Conservation (phyloP, 2,113 vertebrate genomes). For the Athene noctua region DNA sequence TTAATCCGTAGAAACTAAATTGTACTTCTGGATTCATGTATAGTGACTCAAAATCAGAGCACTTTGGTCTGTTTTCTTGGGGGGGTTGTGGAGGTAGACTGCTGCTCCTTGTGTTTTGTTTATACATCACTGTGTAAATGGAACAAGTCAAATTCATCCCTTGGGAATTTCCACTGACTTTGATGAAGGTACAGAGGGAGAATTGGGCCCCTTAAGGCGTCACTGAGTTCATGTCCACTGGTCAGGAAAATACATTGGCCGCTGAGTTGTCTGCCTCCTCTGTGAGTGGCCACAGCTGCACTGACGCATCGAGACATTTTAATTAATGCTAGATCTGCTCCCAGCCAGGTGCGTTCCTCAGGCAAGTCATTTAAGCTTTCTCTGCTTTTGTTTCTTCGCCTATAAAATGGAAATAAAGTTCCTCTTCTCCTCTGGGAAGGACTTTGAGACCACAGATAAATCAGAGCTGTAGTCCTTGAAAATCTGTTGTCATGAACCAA, state of each 20-base stretch:
- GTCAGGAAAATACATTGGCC: not conserved
- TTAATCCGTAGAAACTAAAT: not conserved
- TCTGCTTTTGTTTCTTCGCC: not conserved
- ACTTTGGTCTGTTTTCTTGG: not conserved
- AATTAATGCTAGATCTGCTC: not conserved
- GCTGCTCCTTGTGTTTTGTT: not conserved
- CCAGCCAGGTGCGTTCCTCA: not conserved
- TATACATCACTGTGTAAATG: not conserved
- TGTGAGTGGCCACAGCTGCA: not conserved
- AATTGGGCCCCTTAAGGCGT: not conserved
- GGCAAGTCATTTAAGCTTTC: not conserved
- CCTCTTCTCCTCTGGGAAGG: not conserved
- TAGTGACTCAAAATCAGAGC: not conserved
- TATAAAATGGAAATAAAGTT: not conserved
- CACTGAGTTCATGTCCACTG: not conserved
- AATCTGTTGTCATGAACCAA: not conserved
- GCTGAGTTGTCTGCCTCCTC: not conserved
- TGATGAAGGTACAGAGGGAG: not conserved
- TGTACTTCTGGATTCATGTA: not conserved
- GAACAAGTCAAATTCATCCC: not conserved
- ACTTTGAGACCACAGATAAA: not conserved
- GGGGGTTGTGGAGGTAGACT: not conserved
- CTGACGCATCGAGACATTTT: not conserved
- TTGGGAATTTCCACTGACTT: not conserved
- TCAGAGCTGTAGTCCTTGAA: not conserved